Evolutionary conservation across 2,888 invertebrate genomes (phyloP), one percentile per base, ranked within the genome.

Genomic region (Oithona nana): DNA sequence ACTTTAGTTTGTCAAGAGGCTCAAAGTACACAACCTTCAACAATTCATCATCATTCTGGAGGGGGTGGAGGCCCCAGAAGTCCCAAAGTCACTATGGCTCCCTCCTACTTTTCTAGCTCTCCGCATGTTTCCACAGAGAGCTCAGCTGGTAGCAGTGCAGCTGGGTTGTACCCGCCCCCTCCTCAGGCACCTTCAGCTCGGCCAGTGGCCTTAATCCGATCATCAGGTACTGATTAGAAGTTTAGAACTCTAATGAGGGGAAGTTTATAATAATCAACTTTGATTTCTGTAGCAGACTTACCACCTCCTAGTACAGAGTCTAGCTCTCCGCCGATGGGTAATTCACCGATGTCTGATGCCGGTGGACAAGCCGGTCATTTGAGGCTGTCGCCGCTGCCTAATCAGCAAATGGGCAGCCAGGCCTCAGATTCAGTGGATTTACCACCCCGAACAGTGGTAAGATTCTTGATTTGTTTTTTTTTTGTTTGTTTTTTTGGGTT

Each of bases 1-100:
- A 92, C 93, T 54, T 88, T 94, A 71, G 94, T 94, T 61, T 94
- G 94, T 72, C 93, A 93, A 75, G 94, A 94, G 74, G 86, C 87
- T 30, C 83, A 87, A 68, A 82, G 82, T 65, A 83, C 82, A 64
- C 80, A 81, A 69, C 63, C 66, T 29, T 66, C 64, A 28, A n/a
- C n/a, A n/a, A n/a, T n/a, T n/a, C n/a, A n/a, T n/a, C 57, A 30
- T 8, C 31, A 20, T 16, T 29, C 57, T 3, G 29, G 29, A 64
- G 63, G n/a, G n/a, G 28, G 26, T 48, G 49, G 13, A 61, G 59
- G 16, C 56, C 64, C 1, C 60, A 64, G 2, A 55, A 61, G 24
- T 54, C 51, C n/a, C 56, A 84, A 68, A 76, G 74, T 70, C 75
- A 73, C 69, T 75, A 73, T 68, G 11, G 60, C 64, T 28, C 29